phyloP scores from a whole-genome alignment of 2,888 invertebrate species.

The Malacosoma neustria region DNA sequence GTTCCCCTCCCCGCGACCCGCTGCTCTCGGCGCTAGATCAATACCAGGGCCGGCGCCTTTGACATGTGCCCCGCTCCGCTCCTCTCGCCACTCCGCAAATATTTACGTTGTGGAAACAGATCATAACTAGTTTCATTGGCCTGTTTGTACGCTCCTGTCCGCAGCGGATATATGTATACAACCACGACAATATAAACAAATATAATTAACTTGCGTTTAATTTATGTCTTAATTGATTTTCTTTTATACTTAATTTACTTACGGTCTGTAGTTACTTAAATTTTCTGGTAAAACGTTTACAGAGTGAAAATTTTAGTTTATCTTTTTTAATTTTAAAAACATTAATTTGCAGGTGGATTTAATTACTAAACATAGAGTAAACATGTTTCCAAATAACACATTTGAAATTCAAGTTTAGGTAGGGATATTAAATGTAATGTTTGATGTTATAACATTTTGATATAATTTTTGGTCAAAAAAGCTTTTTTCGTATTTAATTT shows the following conservation, averaged over 20 bases:
- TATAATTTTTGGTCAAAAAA: no score
- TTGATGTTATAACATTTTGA: no score
- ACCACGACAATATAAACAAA: constrained; percentile 4
- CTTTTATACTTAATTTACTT: constrained; percentile 6
- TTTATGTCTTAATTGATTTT: constrained; percentile 21
- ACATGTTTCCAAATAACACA: no score
- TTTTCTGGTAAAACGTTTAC: constrained; percentile 4
- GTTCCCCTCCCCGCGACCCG: constrained; percentile 12
- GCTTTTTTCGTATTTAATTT: no score
- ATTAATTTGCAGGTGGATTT: no score
- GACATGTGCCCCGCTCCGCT: constrained; percentile 67
- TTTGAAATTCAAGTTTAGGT: no score
- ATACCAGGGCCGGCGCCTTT: constrained; percentile 70
- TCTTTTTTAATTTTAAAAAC: no score
- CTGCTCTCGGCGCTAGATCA: constrained; percentile 52
- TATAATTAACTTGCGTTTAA: constrained; percentile 7
- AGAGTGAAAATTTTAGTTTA: no score
- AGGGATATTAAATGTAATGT: no score
- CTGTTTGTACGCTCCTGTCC: constrained; percentile 31
- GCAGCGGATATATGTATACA: constrained; percentile 8
- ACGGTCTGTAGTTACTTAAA: constrained; percentile 9
- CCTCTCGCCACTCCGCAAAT: constrained; percentile 64
- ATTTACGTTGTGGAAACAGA: constrained; percentile 70
- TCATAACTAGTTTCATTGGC: constrained; percentile 65
- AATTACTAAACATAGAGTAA: no score